Evolutionary conservation across 1,140 invertebrate genomes (phyloP).

Genomic region (Drosophila repletoides): DNA sequence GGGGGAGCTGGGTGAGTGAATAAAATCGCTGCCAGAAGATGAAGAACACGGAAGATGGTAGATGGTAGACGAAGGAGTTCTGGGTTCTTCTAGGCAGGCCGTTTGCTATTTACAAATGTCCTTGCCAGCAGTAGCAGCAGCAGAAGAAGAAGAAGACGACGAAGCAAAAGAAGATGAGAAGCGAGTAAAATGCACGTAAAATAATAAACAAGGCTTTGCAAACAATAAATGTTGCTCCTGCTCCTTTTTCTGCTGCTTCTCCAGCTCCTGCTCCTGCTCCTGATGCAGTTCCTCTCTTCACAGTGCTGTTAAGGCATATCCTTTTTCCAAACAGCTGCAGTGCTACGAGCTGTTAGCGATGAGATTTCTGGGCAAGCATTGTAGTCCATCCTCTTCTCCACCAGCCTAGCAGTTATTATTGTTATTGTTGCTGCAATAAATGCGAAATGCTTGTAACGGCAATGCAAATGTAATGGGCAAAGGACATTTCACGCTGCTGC

Average conservation of each 20-base stretch:
- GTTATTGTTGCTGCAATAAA: slow-evolving; percentile 60
- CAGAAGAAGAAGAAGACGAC: slow-evolving; percentile 53
- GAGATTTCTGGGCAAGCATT: slow-evolving; percentile 67
- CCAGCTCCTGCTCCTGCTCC: background rate
- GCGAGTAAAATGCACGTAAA: slow-evolving; percentile 76
- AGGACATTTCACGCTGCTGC: slow-evolving; percentile 69
- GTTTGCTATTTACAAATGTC: slow-evolving; percentile 75
- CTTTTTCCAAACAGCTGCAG: slow-evolving; percentile 40
- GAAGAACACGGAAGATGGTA: slow-evolving; percentile 11
- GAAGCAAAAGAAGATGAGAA: slow-evolving; percentile 29
- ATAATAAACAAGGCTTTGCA: slow-evolving; percentile 81
- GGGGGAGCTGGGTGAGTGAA: slow-evolving; percentile 38
- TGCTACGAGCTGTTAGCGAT: slow-evolving; percentile 68
- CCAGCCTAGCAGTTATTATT: too few relatives aligned
- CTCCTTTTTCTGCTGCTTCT: slow-evolving; percentile 3
- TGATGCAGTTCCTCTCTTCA: slow-evolving; percentile 29
- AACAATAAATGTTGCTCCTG: slow-evolving; percentile 70
- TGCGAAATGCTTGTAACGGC: slow-evolving; percentile 80
- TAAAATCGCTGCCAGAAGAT: slow-evolving; percentile 61
- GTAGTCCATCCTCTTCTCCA: slow-evolving; percentile 28
- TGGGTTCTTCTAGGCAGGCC: slow-evolving; percentile 31
- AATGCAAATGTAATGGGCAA: slow-evolving; percentile 79
- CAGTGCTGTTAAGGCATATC: background rate
- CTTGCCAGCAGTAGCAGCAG: slow-evolving; percentile 39
- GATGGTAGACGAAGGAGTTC: slow-evolving; percentile 37